phyloP scores from a whole-genome alignment of 2,888 invertebrate species.

The Matsumyia berberina region DNA sequence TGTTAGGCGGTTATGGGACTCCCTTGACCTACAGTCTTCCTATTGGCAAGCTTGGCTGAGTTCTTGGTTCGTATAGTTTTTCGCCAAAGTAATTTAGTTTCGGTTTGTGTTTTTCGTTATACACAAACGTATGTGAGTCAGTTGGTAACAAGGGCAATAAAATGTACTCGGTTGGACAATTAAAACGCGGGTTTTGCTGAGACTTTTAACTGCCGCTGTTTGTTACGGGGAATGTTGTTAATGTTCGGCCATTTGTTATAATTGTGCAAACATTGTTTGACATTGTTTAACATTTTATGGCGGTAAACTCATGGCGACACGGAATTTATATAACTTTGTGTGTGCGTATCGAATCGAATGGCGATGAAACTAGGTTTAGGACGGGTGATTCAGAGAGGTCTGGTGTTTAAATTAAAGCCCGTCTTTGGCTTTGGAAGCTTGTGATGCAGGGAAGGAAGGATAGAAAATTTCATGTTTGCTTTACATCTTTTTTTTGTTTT shows the following conservation, averaged over 20 bases:
- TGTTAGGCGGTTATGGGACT: conserved; percentile 9
- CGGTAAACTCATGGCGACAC: too few relatives aligned
- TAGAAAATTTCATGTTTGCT: too few relatives aligned
- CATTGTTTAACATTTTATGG: not conserved
- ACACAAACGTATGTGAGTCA: conserved; percentile 13
- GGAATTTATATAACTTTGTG: too few relatives aligned
- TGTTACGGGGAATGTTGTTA: not conserved
- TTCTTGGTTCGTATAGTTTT: conserved; percentile 46
- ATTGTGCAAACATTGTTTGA: conserved; percentile 22
- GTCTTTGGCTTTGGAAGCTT: not conserved
- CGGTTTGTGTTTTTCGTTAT: not conserved
- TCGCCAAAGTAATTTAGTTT: conserved; percentile 17
- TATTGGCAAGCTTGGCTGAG: conserved; percentile 39
- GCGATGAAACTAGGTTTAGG: too few relatives aligned
- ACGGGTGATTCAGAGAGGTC: too few relatives aligned
- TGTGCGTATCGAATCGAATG: too few relatives aligned
- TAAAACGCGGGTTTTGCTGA: not conserved
- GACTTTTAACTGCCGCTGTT: not conserved
- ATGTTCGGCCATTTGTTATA: conserved; percentile 6
- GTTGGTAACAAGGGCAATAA: conserved; percentile 14
- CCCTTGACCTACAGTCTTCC: conserved; percentile 67
- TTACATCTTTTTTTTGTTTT: too few relatives aligned
- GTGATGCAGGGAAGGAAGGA: too few relatives aligned
- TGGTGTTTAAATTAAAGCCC: too few relatives aligned
- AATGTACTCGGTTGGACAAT: not conserved